phyloP scores from a whole-genome alignment of 2,797 vertebrate species.

The Lepilemur septentrionalis region DNA sequence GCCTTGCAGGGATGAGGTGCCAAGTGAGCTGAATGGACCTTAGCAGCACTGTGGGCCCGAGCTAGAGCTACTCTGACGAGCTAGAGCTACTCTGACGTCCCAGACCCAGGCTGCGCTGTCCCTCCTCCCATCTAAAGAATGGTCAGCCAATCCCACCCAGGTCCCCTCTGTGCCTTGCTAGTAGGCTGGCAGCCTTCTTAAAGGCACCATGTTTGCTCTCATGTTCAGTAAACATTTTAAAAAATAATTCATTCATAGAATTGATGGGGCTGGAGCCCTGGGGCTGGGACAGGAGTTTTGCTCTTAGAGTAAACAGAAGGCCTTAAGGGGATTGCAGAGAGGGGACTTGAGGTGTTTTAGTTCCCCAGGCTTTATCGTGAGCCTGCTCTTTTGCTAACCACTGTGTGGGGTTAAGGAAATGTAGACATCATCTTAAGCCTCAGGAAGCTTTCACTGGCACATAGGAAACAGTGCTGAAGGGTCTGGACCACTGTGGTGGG shows the following conservation, averaged over 20 bases:
- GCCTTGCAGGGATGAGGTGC: background rate
- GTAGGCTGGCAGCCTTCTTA: background rate
- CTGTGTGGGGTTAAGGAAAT: background rate
- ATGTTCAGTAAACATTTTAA: background rate
- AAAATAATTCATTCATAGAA: background rate
- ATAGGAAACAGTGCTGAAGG: background rate
- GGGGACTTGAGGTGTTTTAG: background rate
- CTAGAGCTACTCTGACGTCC: background rate
- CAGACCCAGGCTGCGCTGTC: background rate
- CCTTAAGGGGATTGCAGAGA: background rate
- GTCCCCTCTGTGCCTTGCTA: background rate
- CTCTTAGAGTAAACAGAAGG: background rate
- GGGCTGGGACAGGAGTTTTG: background rate
- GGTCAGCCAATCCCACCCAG: background rate
- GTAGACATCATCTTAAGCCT: background rate
- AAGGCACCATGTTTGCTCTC: background rate
- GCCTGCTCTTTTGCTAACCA: background rate
- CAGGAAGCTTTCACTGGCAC: background rate
- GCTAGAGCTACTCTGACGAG: background rate
- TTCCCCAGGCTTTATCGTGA: background rate
- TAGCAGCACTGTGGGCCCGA: background rate
- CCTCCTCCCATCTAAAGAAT: background rate
- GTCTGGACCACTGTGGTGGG: background rate
- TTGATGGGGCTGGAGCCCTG: background rate
- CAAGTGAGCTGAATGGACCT: background rate